A percentile compares a stretch with the other conserved stretches of the same genome.
Evolutionary conservation across 64 coral and sea anemone species (phyloP).

Genomic region (Dendronephthya gigantea): DNA sequence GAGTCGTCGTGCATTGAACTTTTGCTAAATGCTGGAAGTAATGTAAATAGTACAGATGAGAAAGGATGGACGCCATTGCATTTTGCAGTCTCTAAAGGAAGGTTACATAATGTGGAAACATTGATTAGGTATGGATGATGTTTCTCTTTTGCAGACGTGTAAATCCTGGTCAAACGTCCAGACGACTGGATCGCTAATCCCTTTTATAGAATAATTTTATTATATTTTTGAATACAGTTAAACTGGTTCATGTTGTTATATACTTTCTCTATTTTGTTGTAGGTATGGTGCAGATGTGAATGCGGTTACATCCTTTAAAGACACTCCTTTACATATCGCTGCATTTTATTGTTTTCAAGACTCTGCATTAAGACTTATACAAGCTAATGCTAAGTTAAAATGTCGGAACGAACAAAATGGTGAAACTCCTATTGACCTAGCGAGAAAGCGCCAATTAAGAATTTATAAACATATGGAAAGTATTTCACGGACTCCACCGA

Average conservation of each 20-base stretch:
- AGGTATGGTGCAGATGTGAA: slow-evolving; percentile 3
- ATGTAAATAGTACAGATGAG: not conserved
- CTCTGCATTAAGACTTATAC: slow-evolving; percentile 12
- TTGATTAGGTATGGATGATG: not conserved
- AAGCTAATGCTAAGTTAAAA: slow-evolving; percentile 9
- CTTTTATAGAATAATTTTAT: too few species aligned
- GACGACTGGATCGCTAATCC: too few species aligned
- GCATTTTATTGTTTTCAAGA: slow-evolving; percentile 2
- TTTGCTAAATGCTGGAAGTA: slow-evolving; percentile 15
- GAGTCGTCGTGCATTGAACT: not conserved
- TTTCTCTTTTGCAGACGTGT: too few species aligned
- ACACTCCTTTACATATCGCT: slow-evolving; percentile 19
- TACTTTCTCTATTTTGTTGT: not conserved
- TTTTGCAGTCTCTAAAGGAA: not conserved
- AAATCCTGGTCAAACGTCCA: too few species aligned
- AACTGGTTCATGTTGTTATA: not conserved
- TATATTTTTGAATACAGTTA: not conserved
- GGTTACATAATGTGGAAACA: not conserved
- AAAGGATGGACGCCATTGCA: slow-evolving; percentile 2
- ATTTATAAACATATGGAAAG: not conserved
- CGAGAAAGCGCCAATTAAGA: not conserved
- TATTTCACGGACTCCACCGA: not conserved
- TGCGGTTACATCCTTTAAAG: slow-evolving; percentile 2
- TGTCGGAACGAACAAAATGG: not conserved
- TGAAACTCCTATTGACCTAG: not conserved